Conservation (phyloP, 2,113 vertebrate species). For the Globicephala melas region DNA sequence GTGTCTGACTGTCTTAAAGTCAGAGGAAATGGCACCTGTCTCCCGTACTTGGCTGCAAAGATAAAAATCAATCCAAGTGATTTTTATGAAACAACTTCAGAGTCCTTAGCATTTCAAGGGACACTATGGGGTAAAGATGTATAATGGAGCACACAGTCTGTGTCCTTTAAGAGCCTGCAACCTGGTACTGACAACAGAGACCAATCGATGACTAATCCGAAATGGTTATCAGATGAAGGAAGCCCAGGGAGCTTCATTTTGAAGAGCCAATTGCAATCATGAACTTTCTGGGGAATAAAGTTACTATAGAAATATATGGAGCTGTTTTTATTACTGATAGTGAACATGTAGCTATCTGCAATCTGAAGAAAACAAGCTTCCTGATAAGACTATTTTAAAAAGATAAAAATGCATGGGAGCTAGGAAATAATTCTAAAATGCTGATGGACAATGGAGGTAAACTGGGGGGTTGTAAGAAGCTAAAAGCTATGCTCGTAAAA, state of each 20-base stretch:
- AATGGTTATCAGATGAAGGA: slow-evolving; percentile 50
- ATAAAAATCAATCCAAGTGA: slow-evolving; percentile 63
- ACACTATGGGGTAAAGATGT: slow-evolving; percentile 38
- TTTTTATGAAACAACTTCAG: slow-evolving; percentile 56
- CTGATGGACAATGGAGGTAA: neutral
- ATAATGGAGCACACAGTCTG: neutral
- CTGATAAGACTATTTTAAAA: slow-evolving; percentile 19
- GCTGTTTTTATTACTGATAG: neutral
- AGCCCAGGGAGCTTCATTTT: neutral
- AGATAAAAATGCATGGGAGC: neutral
- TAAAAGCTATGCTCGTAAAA: neutral
- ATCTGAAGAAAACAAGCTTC: slow-evolving; percentile 7
- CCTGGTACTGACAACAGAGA: slow-evolving; percentile 23
- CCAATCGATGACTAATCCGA: slow-evolving; percentile 32
- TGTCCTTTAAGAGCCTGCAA: slow-evolving; percentile 26
- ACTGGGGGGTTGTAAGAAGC: neutral
- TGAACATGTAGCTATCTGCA: neutral
- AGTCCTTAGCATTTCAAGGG: slow-evolving; percentile 62
- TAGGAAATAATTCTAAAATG: slow-evolving; percentile 37
- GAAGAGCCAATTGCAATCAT: slow-evolving; percentile 28
- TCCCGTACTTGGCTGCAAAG: neutral
- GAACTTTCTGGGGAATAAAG: neutral
- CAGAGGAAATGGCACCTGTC: slow-evolving; percentile 33
- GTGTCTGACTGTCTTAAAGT: neutral
- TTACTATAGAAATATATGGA: slow-evolving; percentile 13